Evolutionary conservation across 2,888 invertebrate genomes (phyloP).

Genomic region (Idaea aversata): DNA sequence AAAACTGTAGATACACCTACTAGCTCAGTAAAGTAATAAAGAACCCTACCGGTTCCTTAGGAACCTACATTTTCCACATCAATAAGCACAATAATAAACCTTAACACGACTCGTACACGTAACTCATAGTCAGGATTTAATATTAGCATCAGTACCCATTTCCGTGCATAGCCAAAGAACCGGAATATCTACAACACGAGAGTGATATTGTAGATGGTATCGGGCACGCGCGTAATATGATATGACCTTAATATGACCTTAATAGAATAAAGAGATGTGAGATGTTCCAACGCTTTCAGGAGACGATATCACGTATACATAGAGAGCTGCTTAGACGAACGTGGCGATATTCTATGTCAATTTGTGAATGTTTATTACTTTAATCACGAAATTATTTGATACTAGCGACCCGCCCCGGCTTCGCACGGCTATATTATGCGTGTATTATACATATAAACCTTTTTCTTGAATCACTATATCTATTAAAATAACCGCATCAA

Average conservation of each 20-base stretch:
- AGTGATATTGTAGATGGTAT: constrained; percentile 51
- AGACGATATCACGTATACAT: constrained; percentile 38
- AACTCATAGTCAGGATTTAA: constrained; percentile 3
- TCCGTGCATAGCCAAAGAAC: background rate
- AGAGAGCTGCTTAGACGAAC: constrained; percentile 30
- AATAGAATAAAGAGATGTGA: constrained; percentile 55
- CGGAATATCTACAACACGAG: constrained; percentile 23
- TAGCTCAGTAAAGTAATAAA: background rate
- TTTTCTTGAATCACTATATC: too few species aligned
- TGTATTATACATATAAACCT: too few species aligned
- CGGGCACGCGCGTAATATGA: constrained; percentile 46
- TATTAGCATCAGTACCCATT: constrained; percentile 2
- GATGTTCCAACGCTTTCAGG: constrained; percentile 37
- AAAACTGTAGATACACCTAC: too few species aligned
- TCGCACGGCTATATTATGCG: too few species aligned
- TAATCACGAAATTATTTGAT: background rate
- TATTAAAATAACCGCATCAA: too few species aligned
- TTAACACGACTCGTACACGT: background rate
- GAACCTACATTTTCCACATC: background rate
- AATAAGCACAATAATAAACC: background rate
- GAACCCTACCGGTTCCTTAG: background rate
- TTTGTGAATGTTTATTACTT: constrained; percentile 5
- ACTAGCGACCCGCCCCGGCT: too few species aligned
- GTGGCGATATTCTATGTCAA: constrained; percentile 6
- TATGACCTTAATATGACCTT: constrained; percentile 41